These are phyloP conservation scores for Marmota monax DNA, from an alignment of 2,113 vertebrate genomes.

Conservation along the genomic window DNA sequence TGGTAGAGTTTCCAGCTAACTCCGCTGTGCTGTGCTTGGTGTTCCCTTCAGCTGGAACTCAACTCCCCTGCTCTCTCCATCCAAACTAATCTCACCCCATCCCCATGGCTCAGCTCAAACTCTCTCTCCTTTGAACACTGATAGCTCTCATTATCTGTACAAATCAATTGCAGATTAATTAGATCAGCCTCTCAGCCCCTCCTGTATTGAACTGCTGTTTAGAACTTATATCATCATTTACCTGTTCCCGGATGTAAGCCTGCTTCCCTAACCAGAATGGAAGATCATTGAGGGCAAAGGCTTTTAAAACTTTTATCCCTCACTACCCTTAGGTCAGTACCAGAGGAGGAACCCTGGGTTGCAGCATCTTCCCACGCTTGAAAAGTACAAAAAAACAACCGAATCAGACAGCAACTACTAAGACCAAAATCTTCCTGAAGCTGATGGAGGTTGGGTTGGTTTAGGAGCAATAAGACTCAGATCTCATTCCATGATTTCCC, in stretches of 20 bases:
- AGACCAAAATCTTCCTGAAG: neutral
- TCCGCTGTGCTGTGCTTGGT: neutral
- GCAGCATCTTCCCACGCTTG: neutral
- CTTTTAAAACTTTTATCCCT: neutral
- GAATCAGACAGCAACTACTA: neutral
- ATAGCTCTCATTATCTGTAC: slow-evolving; percentile 46
- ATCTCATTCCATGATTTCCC: neutral
- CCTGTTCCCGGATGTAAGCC: neutral
- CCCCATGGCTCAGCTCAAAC: neutral
- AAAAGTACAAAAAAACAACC: neutral
- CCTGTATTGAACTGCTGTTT: slow-evolving; percentile 33
- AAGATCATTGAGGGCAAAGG: slow-evolving; percentile 41
- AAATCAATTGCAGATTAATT: slow-evolving; percentile 48
- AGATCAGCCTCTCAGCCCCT: slow-evolving; percentile 47
- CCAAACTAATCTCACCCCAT: neutral
- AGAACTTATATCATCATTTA: neutral
- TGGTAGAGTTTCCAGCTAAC: neutral
- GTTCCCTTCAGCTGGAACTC: neutral
- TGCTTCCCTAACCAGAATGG: slow-evolving; percentile 46
- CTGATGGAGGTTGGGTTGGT: neutral
- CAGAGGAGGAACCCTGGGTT: neutral
- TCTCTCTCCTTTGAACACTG: slow-evolving; percentile 18
- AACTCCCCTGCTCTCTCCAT: neutral
- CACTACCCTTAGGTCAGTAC: neutral
- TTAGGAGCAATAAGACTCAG: neutral